phyloP scores from a whole-genome alignment of 2,113 vertebrate species.

The Alethe castanea region DNA sequence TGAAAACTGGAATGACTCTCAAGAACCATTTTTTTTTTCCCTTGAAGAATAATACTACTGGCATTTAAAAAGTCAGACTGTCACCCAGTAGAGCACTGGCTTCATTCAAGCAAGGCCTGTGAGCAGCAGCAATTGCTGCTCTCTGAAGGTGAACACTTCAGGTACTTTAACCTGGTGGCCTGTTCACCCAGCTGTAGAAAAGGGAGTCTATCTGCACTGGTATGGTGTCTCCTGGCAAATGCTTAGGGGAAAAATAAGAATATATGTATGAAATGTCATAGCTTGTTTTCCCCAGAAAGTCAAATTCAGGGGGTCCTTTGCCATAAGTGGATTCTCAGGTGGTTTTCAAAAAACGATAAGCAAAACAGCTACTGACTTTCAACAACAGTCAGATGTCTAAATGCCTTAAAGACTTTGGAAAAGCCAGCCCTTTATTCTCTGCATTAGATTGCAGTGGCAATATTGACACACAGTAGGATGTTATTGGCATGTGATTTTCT shows the following conservation, averaged over 20 bases:
- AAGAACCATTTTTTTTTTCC: background rate
- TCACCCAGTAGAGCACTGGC: background rate
- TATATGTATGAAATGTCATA: background rate
- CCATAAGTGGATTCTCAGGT: background rate
- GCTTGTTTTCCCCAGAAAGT: background rate
- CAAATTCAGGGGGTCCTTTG: background rate
- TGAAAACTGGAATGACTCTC: background rate
- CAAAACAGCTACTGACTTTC: background rate
- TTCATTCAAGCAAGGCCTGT: background rate
- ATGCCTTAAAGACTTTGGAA: background rate
- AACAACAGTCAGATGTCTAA: background rate
- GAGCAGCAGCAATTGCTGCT: background rate
- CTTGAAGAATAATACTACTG: background rate
- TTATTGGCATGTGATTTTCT: slow-evolving; percentile 23
- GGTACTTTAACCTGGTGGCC: background rate
- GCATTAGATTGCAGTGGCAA: background rate
- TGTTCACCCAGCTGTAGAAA: background rate
- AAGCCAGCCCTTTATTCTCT: background rate
- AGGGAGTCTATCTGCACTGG: background rate
- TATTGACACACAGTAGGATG: background rate
- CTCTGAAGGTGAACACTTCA: background rate
- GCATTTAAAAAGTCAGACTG: background rate
- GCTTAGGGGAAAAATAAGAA: background rate
- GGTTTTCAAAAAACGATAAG: background rate
- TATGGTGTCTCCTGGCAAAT: background rate